Evolutionary conservation across 2,113 vertebrate genomes (phyloP).

Genomic region (Stigmatopora argus): DNA sequence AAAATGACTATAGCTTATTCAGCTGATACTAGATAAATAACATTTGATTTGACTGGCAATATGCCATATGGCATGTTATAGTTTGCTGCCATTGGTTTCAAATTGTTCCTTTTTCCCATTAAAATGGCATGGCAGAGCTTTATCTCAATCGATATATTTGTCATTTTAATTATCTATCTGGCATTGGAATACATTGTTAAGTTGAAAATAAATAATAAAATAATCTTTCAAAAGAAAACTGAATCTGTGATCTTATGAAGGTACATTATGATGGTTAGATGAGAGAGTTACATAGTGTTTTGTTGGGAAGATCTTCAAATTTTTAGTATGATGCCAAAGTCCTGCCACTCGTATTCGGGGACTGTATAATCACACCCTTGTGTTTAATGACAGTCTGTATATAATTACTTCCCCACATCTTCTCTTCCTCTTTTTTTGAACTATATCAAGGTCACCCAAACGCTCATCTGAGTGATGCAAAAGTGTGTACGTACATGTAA

Average conservation of each 20-base stretch:
- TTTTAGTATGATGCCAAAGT: background rate
- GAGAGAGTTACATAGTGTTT: background rate
- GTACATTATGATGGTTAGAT: background rate
- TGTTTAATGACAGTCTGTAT: background rate
- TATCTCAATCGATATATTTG: background rate
- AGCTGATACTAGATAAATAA: background rate
- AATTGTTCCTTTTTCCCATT: background rate
- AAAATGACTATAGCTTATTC: background rate
- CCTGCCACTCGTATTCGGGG: background rate
- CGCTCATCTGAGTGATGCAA: background rate
- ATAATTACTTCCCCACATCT: background rate
- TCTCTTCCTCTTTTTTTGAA: slow-evolving; percentile 1
- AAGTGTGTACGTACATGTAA: background rate
- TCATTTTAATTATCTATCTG: background rate
- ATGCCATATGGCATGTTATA: background rate
- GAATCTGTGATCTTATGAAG: background rate
- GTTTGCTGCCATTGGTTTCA: background rate
- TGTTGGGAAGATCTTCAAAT: background rate
- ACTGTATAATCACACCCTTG: background rate
- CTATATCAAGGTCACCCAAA: background rate
- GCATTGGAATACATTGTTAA: background rate
- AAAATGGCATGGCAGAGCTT: background rate
- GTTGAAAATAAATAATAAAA: too few relatives aligned
- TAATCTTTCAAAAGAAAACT: background rate
- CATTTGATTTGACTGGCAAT: background rate